Percentiles rank a stretch among this genome's conserved stretches.
These are phyloP conservation scores for Syritta pipiens DNA, from an alignment of 2,888 invertebrate genomes.

Conservation along the genomic window DNA sequence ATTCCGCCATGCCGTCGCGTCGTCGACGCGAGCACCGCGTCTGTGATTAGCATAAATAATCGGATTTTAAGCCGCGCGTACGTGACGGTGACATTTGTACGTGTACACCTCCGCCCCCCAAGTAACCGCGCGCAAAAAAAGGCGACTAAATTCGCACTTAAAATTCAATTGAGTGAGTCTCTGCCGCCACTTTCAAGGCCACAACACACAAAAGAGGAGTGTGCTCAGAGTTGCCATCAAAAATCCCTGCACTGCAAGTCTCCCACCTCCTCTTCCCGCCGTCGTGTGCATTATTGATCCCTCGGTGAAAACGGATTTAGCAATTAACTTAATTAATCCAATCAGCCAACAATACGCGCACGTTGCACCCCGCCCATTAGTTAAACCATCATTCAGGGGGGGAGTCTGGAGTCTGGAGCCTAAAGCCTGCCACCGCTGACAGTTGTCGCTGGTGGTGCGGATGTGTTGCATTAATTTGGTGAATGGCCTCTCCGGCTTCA, in stretches of 20 bases:
- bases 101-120: neutral
- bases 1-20: slow-evolving; percentile 20
- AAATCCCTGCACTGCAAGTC: slow-evolving; percentile 36
- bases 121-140: neutral
- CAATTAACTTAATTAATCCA: slow-evolving; percentile 68
- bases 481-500: slow-evolving; percentile 39
- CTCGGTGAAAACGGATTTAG: slow-evolving; percentile 57
- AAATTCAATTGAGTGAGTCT: no score
- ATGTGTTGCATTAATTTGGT: slow-evolving; percentile 47
- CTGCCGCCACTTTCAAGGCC: neutral
- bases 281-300: slow-evolving; percentile 54
- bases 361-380: slow-evolving; percentile 24
- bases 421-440: neutral
- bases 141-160: neutral
- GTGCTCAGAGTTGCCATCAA: slow-evolving; percentile 2
- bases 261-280: neutral
- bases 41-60: slow-evolving; percentile 67
- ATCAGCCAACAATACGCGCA: slow-evolving; percentile 42
- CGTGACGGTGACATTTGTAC: slow-evolving; percentile 47
- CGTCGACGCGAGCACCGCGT: slow-evolving; percentile 7
- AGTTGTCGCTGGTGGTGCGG: slow-evolving; percentile 8
- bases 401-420: neutral
- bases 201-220: no score
- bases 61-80: slow-evolving; percentile 52
- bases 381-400: slow-evolving; percentile 34